Base-by-base conservation (phyloP, 2,113 vertebrate species). In the Lanius collurio region DNA sequence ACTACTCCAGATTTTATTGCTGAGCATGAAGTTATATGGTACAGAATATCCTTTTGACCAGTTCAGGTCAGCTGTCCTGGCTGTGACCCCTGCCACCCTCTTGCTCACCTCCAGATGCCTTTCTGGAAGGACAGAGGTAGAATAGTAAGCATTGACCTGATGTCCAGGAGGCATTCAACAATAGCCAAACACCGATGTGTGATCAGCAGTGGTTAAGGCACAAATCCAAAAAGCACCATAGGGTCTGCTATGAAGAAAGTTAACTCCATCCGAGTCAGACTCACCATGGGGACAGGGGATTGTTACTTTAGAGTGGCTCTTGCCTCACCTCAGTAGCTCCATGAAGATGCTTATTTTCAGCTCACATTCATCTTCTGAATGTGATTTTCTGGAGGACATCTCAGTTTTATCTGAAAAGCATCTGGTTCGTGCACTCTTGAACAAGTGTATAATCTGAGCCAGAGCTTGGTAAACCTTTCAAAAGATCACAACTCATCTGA, bases 241-340 rank as follows among this genome's bases (percentile, higher is more conserved):
- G 12, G 7, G 30, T 31, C 46, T 62, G 17, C 9, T 55, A 2
- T 21, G 46, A 74, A 68, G 65, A 73, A 87, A 70, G 12, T 28
- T 41, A 55, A 18, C 23, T 69, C 35, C 10, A 35, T 33, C 28
- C 22, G 37, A 19, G 17, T 20, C 42, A 71, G 63, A 50, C 3
- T 42, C 26, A 22, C 4, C 15, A 22, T 4, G 7, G 17, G 15
- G 13, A 55, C 10, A 15, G 7, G 3, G 4, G 1, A 24, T n/a
- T 42, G 24, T n/a, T n/a, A 24, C 6, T 49, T 63, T 10, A 31
- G 5, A 60, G 11, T 3, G 67, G 17, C 23, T 90, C 67, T 71
- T 55, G 27, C 63, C 28, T 59, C 16, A 3, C 17, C 42, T 57
- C 42, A 20, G 67, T 10, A 68, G 33, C 22, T 31, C 39, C n/a